phyloP scores from a whole-genome alignment of 2,113 vertebrate genomes.

The Apodemus speciosus region DNA sequence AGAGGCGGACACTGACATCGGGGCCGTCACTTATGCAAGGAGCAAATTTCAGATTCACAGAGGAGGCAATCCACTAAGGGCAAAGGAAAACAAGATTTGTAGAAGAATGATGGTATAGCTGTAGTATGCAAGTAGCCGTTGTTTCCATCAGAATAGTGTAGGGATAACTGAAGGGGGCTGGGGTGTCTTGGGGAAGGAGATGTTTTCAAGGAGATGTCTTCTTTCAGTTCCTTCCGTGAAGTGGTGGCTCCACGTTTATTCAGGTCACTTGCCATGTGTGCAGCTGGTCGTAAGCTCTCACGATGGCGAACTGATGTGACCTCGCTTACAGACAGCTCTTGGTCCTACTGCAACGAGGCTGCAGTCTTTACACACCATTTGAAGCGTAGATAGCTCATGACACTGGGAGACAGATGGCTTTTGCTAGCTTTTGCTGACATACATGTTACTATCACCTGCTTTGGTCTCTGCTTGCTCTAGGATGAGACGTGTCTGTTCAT shows the following conservation, averaged over 20 bases:
- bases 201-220: conserved; percentile 50
- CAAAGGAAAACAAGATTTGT: neutral
- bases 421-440: neutral
- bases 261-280: conserved; percentile 45
- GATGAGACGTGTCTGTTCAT: conserved; percentile 12
- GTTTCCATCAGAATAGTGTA: neutral
- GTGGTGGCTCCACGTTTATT: conserved; percentile 42
- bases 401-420: neutral
- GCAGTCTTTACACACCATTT: neutral
- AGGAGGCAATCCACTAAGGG: neutral
- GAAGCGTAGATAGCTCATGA: neutral
- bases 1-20: neutral
- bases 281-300: conserved; percentile 53
- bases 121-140: neutral
- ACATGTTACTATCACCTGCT: neutral
- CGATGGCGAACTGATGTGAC: neutral
- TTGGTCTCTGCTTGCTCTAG: neutral
- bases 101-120: neutral
- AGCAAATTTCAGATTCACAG: conserved; percentile 19
- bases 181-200: conserved; percentile 1
- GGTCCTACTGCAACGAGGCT: neutral
- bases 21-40: neutral
- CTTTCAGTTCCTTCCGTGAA: conserved; percentile 6
- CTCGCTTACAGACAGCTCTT: conserved; percentile 8
- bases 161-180: conserved; percentile 4